Conservation (phyloP, 1,140 invertebrate genomes). For the Temnothorax longispinosus region DNA sequence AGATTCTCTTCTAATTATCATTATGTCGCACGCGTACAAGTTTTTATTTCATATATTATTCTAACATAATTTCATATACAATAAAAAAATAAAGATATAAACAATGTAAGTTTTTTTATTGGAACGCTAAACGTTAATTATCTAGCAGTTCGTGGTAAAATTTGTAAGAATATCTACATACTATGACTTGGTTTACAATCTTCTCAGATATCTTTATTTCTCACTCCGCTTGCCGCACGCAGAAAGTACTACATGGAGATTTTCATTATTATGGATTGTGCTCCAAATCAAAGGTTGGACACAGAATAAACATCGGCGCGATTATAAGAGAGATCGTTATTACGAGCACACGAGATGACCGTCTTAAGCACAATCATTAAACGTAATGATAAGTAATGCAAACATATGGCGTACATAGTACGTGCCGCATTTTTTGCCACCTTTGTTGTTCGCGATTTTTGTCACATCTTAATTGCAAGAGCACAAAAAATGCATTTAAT, state of each 20-base stretch:
- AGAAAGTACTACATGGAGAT: constrained; percentile 4
- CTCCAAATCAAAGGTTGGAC: constrained; percentile 47
- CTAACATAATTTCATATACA: not conserved
- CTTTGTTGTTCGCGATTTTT: not conserved
- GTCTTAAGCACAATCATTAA: constrained; percentile 57
- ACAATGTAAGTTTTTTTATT: not conserved
- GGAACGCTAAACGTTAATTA: not conserved
- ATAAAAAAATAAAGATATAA: not conserved
- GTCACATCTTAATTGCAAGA: not conserved
- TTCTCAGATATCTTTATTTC: constrained; percentile 10
- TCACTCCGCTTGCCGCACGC: not conserved
- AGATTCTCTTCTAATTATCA: constrained; percentile 11
- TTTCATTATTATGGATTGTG: constrained; percentile 55
- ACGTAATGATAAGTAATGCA: constrained; percentile 62
- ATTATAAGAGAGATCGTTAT: constrained; percentile 31
- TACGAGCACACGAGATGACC: constrained; percentile 49
- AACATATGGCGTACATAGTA: not conserved
- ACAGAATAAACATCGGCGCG: constrained; percentile 10
- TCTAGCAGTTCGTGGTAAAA: not conserved
- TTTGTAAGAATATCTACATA: not conserved
- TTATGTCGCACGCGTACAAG: not conserved
- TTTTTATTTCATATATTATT: not conserved
- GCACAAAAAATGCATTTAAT: not conserved
- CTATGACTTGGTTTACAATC: not conserved
- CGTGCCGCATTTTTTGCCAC: not conserved